phyloP scores from a whole-genome alignment of 1,140 invertebrate species.

The Drosophila ogumai region DNA sequence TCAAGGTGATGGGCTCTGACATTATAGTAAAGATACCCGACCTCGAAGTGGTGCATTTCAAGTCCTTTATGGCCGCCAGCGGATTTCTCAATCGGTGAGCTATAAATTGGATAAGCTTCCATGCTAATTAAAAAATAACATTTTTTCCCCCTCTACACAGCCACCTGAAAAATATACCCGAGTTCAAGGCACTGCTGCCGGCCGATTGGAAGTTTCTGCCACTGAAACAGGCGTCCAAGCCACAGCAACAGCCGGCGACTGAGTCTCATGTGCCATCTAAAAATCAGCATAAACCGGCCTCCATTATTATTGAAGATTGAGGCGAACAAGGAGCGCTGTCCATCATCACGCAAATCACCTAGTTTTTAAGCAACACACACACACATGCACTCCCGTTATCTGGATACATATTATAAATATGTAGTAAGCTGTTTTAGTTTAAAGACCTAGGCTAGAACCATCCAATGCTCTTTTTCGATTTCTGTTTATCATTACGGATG shows the following conservation, averaged over 20 bases:
- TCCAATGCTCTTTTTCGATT: constrained; percentile 15
- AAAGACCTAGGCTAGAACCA: constrained; percentile 4
- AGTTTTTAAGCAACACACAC: background rate
- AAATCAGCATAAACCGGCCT: constrained; percentile 15
- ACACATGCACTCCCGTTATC: constrained; percentile 16
- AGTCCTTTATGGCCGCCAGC: constrained; percentile 15
- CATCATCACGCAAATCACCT: background rate
- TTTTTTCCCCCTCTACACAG: constrained; percentile 22
- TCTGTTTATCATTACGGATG: background rate
- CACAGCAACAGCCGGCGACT: background rate
- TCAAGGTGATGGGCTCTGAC: constrained; percentile 36
- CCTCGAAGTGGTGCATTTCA: constrained; percentile 41
- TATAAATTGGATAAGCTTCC: background rate
- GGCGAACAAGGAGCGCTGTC: background rate
- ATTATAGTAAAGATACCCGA: constrained; percentile 56
- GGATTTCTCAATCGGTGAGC: constrained; percentile 57
- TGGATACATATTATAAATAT: constrained; percentile 51
- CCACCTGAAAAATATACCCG: constrained; percentile 1
- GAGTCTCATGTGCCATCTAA: constrained; percentile 22
- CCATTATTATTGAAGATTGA: constrained; percentile 70
- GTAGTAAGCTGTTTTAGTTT: constrained; percentile 37
- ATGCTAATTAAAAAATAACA: background rate
- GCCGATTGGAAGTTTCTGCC: constrained; percentile 58
- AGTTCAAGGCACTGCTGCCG: constrained; percentile 17
- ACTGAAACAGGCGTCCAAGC: background rate